These are phyloP conservation scores for Ophiothrix spiculata DNA, from an alignment of 35 echinoderm and acorn worm genomes.

Conservation along the genomic window DNA sequence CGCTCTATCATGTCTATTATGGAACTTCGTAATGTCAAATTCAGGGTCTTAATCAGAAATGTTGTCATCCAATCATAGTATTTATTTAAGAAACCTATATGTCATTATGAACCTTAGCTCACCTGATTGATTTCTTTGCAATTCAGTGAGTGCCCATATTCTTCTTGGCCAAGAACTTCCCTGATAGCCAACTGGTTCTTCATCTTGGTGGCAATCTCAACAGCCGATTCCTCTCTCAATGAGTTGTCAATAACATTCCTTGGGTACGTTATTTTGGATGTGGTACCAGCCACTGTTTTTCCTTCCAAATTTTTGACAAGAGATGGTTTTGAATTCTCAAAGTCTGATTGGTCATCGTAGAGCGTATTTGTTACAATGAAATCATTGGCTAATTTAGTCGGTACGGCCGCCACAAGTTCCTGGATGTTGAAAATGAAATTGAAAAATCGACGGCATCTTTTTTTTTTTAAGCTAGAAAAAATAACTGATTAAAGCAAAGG, in stretches of 20 bases:
- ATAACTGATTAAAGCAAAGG: not conserved
- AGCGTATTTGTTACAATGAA: slow-evolving; percentile 8
- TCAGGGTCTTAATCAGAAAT: too few species aligned
- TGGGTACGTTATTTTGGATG: not conserved
- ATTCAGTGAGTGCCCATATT: not conserved
- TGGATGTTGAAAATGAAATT: slow-evolving; percentile 13
- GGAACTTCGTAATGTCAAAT: too few species aligned
- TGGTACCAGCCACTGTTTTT: not conserved
- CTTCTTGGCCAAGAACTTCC: not conserved
- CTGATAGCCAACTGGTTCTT: slow-evolving; percentile 48
- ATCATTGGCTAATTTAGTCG: not conserved
- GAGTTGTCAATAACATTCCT: slow-evolving; percentile 25
- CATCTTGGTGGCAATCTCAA: slow-evolving; percentile 53
- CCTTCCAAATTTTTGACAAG: not conserved
- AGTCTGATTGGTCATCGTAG: slow-evolving; percentile 4
- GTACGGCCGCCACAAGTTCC: slow-evolving; percentile 27
- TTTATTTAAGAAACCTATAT: too few species aligned
- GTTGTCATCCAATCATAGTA: too few species aligned
- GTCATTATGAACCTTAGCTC: too few species aligned
- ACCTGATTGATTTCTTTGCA: slow-evolving; percentile 68
- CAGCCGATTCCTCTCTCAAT: slow-evolving; percentile 22
- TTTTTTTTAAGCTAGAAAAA: not conserved
- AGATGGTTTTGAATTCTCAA: slow-evolving; percentile 46
- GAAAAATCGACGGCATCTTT: too few species aligned
- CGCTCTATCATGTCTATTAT: too few species aligned